Percentiles rank a stretch among this genome's conserved stretches.
Evolutionary conservation across 1,140 invertebrate species (phyloP).

Genomic region (Bombus haemorrhoidalis): DNA sequence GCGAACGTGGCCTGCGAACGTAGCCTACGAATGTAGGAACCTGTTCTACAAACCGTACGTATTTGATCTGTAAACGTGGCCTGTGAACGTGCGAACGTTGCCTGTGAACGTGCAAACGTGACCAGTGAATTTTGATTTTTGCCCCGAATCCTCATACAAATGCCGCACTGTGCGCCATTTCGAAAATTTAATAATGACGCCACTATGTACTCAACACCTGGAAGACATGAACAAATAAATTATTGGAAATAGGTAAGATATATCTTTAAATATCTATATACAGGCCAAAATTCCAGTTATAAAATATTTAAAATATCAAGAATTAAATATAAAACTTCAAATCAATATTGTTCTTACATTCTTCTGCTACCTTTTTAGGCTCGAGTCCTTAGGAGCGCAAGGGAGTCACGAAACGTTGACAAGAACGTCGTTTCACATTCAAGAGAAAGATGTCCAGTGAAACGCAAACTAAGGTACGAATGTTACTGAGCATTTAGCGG

Average conservation of each 20-base stretch:
- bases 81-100: too few relatives aligned
- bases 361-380: neutral
- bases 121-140: too few relatives aligned
- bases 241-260: neutral
- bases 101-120: too few relatives aligned
- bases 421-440: neutral
- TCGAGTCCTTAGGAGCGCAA: neutral
- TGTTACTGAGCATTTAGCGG: constrained; percentile 14
- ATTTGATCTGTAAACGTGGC: too few relatives aligned
- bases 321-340: neutral
- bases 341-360: neutral
- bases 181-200: too few relatives aligned
- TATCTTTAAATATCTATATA: neutral
- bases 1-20: too few relatives aligned
- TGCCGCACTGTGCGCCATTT: too few relatives aligned
- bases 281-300: too few relatives aligned
- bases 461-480: neutral
- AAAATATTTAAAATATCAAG: neutral
- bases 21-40: too few relatives aligned
- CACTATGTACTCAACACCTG: too few relatives aligned
- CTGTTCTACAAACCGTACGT: too few relatives aligned
- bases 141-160: too few relatives aligned
- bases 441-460: neutral
- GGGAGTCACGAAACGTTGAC: neutral
- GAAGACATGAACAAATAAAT: neutral